phyloP scores from a whole-genome alignment of 1,140 invertebrate genomes.

The Lasioglossum baleicum region DNA sequence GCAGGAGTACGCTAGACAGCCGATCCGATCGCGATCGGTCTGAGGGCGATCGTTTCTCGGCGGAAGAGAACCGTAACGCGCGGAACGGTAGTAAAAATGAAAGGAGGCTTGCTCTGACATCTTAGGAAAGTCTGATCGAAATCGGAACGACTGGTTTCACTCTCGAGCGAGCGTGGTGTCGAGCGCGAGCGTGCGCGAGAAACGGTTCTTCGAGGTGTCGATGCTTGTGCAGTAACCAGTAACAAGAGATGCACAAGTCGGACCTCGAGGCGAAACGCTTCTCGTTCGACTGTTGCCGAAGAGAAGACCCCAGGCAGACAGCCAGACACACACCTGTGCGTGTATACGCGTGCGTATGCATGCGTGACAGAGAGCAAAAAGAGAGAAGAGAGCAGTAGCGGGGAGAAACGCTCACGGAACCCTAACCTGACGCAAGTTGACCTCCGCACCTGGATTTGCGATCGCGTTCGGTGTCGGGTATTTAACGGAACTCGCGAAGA shows the following conservation, averaged over 20 bases:
- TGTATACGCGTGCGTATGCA: constrained; percentile 18
- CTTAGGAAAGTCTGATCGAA: constrained; percentile 46
- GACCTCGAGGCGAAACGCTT: too few species aligned
- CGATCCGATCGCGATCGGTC: too few species aligned
- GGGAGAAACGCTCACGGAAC: constrained; percentile 54
- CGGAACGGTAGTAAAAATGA: constrained; percentile 8
- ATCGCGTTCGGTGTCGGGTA: constrained; percentile 64
- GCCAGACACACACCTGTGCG: not conserved
- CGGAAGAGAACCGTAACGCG: not conserved
- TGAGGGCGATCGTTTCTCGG: too few species aligned
- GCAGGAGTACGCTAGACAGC: too few species aligned
- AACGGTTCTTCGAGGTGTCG: constrained; percentile 51
- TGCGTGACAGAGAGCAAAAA: constrained; percentile 23
- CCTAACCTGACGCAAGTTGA: constrained; percentile 69
- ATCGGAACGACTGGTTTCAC: constrained; percentile 56
- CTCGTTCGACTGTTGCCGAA: too few species aligned
- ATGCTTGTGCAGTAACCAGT: constrained; percentile 20
- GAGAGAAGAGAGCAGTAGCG: constrained; percentile 5
- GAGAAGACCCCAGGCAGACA: not conserved
- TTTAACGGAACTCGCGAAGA: constrained; percentile 68
- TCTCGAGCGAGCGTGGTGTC: constrained; percentile 49
- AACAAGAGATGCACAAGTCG: not conserved
- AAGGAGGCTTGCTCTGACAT: constrained; percentile 21
- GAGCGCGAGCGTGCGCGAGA: constrained; percentile 25
- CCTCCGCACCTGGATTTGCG: constrained; percentile 69